A percentile compares a stretch with the other conserved stretches of the same genome.
These are phyloP conservation scores for Drosophila truncata DNA, from an alignment of 1,140 invertebrate genomes.

Conservation along the genomic window DNA sequence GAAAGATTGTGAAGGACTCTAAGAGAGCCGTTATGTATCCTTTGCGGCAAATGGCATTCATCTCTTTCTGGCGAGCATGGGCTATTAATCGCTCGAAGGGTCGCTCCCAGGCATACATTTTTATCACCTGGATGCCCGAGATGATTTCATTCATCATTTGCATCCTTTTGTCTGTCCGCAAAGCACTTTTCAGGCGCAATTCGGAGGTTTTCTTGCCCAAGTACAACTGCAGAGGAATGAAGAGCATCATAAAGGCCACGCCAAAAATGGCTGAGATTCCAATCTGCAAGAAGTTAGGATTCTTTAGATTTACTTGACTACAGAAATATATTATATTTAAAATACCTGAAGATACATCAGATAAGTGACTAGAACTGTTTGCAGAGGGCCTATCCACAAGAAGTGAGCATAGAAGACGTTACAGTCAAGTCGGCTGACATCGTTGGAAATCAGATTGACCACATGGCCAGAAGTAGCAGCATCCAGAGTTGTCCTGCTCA, in stretches of 20 bases:
- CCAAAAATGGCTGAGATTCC: slow-evolving; percentile 91
- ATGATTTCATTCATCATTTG: slow-evolving; percentile 96
- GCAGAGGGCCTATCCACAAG: slow-evolving; percentile 93
- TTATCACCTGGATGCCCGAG: slow-evolving; percentile 94
- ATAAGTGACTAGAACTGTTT: slow-evolving; percentile 91
- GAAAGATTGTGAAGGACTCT: slow-evolving; percentile 90
- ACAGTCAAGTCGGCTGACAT: slow-evolving; percentile 91
- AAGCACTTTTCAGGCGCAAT: slow-evolving; percentile 88
- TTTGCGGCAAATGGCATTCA: slow-evolving; percentile 87
- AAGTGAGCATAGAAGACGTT: slow-evolving; percentile 90
- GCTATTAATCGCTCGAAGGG: slow-evolving; percentile 90
- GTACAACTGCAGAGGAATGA: slow-evolving; percentile 93
- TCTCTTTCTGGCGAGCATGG: slow-evolving; percentile 86
- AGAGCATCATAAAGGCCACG: slow-evolving; percentile 91
- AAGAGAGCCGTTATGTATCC: slow-evolving; percentile 90
- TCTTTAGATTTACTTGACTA: too few species aligned
- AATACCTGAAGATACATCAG: slow-evolving; percentile 89
- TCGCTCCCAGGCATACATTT: slow-evolving; percentile 96
- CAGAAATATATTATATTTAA: too few species aligned
- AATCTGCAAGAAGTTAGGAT: slow-evolving; percentile 86
- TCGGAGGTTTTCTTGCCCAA: slow-evolving; percentile 90
- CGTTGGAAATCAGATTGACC: slow-evolving; percentile 96
- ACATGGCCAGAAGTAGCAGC: slow-evolving; percentile 94
- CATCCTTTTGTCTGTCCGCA: slow-evolving; percentile 93
- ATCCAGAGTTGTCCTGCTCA: slow-evolving; percentile 90